A percentile compares a stretch with the other conserved stretches of the same genome.
Conservation (phyloP, 2,797 vertebrate species). For the Adrianichthys oophorus region DNA sequence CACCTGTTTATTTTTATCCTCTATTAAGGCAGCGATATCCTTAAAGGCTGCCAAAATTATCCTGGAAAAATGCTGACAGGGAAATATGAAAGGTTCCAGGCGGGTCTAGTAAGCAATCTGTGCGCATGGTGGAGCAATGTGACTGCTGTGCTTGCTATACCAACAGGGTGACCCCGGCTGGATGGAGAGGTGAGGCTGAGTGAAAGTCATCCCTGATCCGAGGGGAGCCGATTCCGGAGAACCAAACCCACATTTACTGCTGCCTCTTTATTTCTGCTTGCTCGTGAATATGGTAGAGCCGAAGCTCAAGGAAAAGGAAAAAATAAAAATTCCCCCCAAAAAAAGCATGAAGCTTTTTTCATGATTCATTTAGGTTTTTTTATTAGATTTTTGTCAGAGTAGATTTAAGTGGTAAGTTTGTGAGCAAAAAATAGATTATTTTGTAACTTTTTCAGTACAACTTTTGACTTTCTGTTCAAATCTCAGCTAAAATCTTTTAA, state of each 20-base stretch:
- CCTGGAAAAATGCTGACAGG: slow-evolving; percentile 79
- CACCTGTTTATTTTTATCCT: slow-evolving; percentile 79
- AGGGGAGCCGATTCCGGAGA: slow-evolving; percentile 60
- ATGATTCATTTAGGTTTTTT: too few relatives aligned
- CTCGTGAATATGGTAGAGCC: slow-evolving; percentile 5
- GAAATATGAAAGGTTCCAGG: slow-evolving; percentile 80
- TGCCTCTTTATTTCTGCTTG: slow-evolving; percentile 54
- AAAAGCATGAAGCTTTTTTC: too few relatives aligned
- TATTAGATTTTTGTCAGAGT: too few relatives aligned
- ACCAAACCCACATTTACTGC: slow-evolving; percentile 45
- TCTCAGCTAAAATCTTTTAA: too few relatives aligned
- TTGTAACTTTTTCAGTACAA: too few relatives aligned
- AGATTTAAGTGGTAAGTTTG: too few relatives aligned
- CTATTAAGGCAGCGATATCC: slow-evolving; percentile 80
- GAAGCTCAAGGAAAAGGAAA: background rate
- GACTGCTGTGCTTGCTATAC: slow-evolving; percentile 81
- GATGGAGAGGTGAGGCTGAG: slow-evolving; percentile 73
- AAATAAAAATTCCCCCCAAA: too few relatives aligned
- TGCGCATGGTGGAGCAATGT: slow-evolving; percentile 76
- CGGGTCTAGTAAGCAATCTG: slow-evolving; percentile 81
- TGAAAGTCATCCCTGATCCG: slow-evolving; percentile 77
- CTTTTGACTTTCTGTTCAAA: too few relatives aligned
- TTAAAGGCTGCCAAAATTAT: slow-evolving; percentile 81
- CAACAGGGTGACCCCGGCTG: slow-evolving; percentile 78
- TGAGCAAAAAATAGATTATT: too few relatives aligned